Percentiles rank a stretch among this genome's conserved stretches.
phyloP scores from a whole-genome alignment of 2,888 invertebrate genomes.

The Chrysolina oricalcia region DNA sequence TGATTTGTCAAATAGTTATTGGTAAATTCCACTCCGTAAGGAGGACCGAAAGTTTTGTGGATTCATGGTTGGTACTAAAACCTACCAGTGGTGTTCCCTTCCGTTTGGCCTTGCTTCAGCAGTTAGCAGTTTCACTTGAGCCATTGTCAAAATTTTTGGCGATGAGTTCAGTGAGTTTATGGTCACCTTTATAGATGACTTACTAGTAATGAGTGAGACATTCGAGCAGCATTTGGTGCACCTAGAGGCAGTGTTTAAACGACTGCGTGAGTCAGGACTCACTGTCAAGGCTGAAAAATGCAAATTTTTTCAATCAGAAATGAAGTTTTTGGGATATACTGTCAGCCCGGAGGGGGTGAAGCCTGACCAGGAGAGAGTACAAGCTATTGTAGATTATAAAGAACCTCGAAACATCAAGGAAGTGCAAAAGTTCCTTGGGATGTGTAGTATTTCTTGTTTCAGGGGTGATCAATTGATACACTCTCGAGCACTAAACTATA shows the following conservation, averaged over 20 bases:
- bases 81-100: conserved; percentile 24
- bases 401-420: conserved; percentile 32
- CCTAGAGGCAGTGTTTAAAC: conserved; percentile 19
- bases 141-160: not conserved
- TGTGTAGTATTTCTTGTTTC: too few relatives aligned
- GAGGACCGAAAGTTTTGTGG: conserved; percentile 4
- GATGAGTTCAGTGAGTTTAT: not conserved
- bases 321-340: conserved; percentile 31
- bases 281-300: conserved; percentile 33
- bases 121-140: conserved; percentile 32
- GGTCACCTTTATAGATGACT: conserved; percentile 13
- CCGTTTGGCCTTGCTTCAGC: conserved; percentile 28
- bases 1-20: not conserved
- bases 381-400: conserved; percentile 36
- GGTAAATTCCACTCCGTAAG: not conserved
- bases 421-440: conserved; percentile 31
- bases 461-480: too few relatives aligned
- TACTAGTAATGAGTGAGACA: conserved; percentile 17
- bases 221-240: conserved; percentile 16
- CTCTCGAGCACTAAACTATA: too few relatives aligned
- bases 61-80: conserved; percentile 6
- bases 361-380: conserved; percentile 26
- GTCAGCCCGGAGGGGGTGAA: conserved; percentile 9
- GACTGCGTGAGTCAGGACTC: conserved; percentile 17
- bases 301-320: conserved; percentile 12